Conservation (phyloP, 2,797 vertebrate species). For the Pelochelys cantorii region DNA sequence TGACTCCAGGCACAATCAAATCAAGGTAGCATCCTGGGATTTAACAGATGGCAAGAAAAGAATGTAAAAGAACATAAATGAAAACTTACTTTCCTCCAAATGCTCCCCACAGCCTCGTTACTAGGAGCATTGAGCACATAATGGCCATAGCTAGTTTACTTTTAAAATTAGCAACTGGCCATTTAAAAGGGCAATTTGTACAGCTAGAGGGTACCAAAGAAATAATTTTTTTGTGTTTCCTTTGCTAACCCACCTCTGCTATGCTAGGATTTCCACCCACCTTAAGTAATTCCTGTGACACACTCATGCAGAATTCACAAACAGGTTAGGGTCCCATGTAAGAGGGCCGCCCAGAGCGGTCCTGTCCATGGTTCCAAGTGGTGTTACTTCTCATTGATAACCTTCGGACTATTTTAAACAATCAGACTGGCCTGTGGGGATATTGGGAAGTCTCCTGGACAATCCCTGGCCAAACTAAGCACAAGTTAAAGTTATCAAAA, state of each 20-base stretch:
- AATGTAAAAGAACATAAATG: not conserved
- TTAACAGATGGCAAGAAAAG: not conserved
- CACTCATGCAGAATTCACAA: not conserved
- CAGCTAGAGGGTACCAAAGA: accelerated
- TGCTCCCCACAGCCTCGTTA: not conserved
- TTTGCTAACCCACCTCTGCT: not conserved
- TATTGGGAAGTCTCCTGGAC: not conserved
- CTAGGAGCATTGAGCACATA: not conserved
- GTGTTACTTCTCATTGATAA: accelerated
- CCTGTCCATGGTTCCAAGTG: not conserved
- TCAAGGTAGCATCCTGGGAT: not conserved
- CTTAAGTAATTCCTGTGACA: not conserved
- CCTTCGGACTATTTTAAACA: not conserved
- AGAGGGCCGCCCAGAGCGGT: not conserved
- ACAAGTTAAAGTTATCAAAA: not conserved
- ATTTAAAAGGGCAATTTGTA: not conserved
- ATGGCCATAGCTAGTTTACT: not conserved
- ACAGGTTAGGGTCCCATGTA: not conserved
- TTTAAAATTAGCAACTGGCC: not conserved
- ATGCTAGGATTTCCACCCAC: not conserved
- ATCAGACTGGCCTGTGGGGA: not conserved
- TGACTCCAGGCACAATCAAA: not conserved
- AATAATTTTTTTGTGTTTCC: not conserved
- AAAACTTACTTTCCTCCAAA: not conserved
- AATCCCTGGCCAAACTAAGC: not conserved